These are phyloP conservation scores for Psettodes erumei DNA, from an alignment of 2,113 vertebrate genomes.

Conservation along the genomic window DNA sequence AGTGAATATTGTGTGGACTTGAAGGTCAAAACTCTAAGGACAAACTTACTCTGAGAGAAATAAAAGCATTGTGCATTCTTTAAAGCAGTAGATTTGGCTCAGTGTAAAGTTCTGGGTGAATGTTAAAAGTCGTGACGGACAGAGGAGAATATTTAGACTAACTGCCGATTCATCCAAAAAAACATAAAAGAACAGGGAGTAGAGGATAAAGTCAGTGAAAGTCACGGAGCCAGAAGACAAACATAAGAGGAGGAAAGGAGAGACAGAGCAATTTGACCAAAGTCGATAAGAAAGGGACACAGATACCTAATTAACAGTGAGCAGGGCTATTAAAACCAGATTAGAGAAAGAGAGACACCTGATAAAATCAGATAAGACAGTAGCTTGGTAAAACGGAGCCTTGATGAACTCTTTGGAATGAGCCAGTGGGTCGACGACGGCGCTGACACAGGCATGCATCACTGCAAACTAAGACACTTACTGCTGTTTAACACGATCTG, in stretches of 20 bases:
- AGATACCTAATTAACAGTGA: conserved; percentile 56
- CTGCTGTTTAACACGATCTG: background rate
- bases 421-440: background rate
- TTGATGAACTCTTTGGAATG: conserved; percentile 17
- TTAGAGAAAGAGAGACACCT: conserved; percentile 55
- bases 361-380: conserved; percentile 55
- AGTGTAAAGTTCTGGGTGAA: background rate
- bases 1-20: background rate
- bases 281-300: conserved; percentile 19
- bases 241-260: conserved; percentile 5
- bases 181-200: background rate
- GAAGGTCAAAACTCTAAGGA: background rate
- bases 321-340: conserved; percentile 24
- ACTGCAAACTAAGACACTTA: conserved; percentile 1
- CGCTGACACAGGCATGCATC: background rate
- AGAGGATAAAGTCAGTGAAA: background rate
- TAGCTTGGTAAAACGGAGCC: conserved; percentile 39
- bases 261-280: conserved; percentile 37
- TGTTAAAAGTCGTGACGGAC: background rate
- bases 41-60: background rate
- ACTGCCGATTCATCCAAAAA: background rate
- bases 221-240: background rate
- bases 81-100: background rate
- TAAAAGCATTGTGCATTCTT: background rate
- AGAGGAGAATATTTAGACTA: background rate